These are phyloP conservation scores for Stenurella melanura DNA, from an alignment of 2,888 invertebrate genomes.

Conservation along the genomic window DNA sequence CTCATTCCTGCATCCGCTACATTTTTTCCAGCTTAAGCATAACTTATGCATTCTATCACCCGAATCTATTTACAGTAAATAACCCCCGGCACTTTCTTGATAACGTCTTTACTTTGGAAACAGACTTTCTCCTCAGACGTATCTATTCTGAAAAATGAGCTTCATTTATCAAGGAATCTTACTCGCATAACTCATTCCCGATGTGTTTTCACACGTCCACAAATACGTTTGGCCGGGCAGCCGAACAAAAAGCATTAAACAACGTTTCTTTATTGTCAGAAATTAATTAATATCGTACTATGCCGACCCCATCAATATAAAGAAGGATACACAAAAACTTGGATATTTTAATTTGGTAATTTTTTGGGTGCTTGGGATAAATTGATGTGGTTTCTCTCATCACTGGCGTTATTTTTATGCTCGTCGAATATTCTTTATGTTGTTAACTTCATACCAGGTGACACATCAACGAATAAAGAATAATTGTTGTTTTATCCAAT, in stretches of 20 bases:
- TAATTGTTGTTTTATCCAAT: too few relatives aligned
- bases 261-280: conserved; percentile 10
- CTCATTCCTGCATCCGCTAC: background rate
- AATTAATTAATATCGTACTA: conserved; percentile 25
- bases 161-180: conserved; percentile 45
- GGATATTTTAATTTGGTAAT: conserved; percentile 26
- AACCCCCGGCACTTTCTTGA: conserved; percentile 26
- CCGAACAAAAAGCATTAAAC: conserved; percentile 10
- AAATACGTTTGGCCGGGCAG: conserved; percentile 25
- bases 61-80: conserved; percentile 35
- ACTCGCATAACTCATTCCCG: conserved; percentile 43
- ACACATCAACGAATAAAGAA: background rate
- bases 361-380: conserved; percentile 14
- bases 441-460: background rate
- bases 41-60: conserved; percentile 27
- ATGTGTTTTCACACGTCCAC: conserved; percentile 40
- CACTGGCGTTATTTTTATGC: background rate
- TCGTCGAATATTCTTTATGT: background rate
- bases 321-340: background rate
- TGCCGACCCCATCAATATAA: conserved; percentile 18
- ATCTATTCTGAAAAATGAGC: conserved; percentile 43
- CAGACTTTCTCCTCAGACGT: conserved; percentile 33
- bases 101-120: conserved; percentile 28
- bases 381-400: background rate
- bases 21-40: conserved; percentile 2